These are phyloP conservation scores for Phoxinus phoxinus DNA, from an alignment of 2,113 vertebrate genomes.

Conservation along the genomic window DNA sequence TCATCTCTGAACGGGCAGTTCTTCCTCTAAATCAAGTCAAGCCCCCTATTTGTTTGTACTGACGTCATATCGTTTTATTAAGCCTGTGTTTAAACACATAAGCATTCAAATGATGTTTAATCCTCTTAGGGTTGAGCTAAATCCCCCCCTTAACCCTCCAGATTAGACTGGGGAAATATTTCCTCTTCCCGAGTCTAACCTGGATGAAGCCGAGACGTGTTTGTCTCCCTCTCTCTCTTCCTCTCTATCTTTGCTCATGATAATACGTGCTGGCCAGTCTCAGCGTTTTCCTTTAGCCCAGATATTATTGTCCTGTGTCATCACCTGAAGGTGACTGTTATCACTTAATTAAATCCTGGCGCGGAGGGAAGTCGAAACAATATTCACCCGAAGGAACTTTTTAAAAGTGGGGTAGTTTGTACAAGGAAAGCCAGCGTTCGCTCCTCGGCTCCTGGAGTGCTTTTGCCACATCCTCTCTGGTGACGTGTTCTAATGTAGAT, in stretches of 20 bases:
- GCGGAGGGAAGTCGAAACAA: conserved; percentile 89
- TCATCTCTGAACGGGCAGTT: conserved; percentile 37
- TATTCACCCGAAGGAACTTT: conserved; percentile 87
- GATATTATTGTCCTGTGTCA: conserved; percentile 89
- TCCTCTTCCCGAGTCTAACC: conserved; percentile 39
- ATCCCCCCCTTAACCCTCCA: conserved; percentile 50
- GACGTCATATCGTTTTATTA: conserved; percentile 60
- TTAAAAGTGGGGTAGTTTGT: conserved; percentile 43
- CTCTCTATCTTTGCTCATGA: conserved; percentile 70
- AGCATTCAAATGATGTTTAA: conserved; percentile 66
- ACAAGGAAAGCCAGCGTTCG: conserved; percentile 22
- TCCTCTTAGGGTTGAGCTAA: conserved; percentile 62
- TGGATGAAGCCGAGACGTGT: conserved; percentile 68
- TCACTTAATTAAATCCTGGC: conserved; percentile 94
- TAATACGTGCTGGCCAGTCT: conserved; percentile 87
- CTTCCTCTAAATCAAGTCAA: conserved; percentile 26
- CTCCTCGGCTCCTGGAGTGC: conserved; percentile 19
- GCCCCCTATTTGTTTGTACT: conserved; percentile 56
- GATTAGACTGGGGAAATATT: conserved; percentile 55
- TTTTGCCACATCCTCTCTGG: conserved; percentile 18
- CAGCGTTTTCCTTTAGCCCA: conserved; percentile 87
- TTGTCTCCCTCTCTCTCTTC: conserved; percentile 31
- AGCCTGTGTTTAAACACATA: conserved; percentile 66
- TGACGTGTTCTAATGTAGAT: conserved; percentile 32
- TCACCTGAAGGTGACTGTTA: conserved; percentile 94